Percentiles rank a stretch among this genome's conserved stretches.
Evolutionary conservation across 2,888 invertebrate genomes (phyloP).

Genomic region (Hydroisotoma schaefferi): DNA sequence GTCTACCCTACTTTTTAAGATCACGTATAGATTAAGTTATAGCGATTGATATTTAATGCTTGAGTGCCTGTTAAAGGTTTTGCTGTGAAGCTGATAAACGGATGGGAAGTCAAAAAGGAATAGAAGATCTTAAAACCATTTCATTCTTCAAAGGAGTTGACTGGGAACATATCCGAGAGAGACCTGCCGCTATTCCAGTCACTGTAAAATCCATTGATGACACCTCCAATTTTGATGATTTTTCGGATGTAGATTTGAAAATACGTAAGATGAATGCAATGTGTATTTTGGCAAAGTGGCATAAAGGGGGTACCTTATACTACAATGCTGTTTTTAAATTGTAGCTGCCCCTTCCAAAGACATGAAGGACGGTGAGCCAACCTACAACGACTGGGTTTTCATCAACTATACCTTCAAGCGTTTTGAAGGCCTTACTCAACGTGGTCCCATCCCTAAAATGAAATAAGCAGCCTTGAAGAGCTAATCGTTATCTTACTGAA

Average conservation of each 20-base stretch:
- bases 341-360: constrained; percentile 77
- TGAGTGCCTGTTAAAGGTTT: constrained; percentile 63
- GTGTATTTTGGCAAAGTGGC: not conserved
- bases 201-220: constrained; percentile 99
- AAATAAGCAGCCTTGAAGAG: constrained; percentile 15
- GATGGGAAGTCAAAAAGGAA: constrained; percentile 80
- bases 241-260: constrained; percentile 97
- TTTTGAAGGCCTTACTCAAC: constrained; percentile 68
- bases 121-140: constrained; percentile 86
- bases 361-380: constrained; percentile 74
- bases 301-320: not conserved
- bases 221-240: constrained; percentile 99
- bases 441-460: constrained; percentile 45
- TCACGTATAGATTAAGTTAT: too few relatives aligned
- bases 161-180: constrained; percentile 98
- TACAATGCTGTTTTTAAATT: constrained; percentile 42
- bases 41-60: not conserved
- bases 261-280: constrained; percentile 72
- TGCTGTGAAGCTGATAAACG: constrained; percentile 95
- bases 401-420: constrained; percentile 99
- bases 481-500: not conserved
- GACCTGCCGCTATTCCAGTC: constrained; percentile 96
- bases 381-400: constrained; percentile 99
- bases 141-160: constrained; percentile 95
- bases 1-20: not conserved